Percentiles rank a stretch among this genome's conserved stretches.
These are phyloP conservation scores for Parauchenoglanis punctatus DNA, from an alignment of 2,797 vertebrate genomes.

Conservation along the genomic window DNA sequence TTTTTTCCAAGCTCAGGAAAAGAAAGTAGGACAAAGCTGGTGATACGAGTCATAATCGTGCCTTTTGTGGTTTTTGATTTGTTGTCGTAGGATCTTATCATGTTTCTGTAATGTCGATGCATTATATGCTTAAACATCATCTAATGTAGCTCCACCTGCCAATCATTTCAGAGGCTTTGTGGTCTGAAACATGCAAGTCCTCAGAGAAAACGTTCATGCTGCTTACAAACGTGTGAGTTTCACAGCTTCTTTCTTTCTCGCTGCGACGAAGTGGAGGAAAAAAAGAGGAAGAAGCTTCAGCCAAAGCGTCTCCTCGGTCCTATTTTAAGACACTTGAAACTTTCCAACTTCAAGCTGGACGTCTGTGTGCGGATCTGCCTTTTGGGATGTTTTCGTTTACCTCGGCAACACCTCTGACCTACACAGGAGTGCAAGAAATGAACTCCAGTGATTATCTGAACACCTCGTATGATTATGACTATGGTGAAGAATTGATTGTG, in stretches of 20 bases:
- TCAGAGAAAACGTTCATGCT: not conserved
- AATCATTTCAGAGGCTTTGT: not conserved
- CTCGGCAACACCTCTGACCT: not conserved
- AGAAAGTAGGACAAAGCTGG: not conserved
- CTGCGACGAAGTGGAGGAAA: not conserved
- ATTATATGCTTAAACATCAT: no score
- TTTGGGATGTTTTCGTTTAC: not conserved
- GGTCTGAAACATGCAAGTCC: not conserved
- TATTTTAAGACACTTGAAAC: conserved; percentile 10
- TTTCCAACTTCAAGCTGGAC: not conserved
- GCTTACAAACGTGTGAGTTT: conserved; percentile 11
- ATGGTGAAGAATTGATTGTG: not conserved
- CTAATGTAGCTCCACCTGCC: no score
- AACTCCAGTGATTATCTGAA: not conserved
- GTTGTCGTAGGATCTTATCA: not conserved
- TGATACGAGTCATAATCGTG: not conserved
- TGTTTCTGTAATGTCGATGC: not conserved
- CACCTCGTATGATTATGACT: not conserved
- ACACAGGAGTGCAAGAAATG: no score
- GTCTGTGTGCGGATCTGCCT: no score
- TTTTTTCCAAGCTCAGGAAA: not conserved
- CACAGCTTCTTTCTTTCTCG: not conserved
- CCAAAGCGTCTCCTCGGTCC: not conserved
- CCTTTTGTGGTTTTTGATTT: not conserved
- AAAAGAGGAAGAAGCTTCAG: conserved; percentile 13